Conservation (phyloP, 2,113 vertebrate species). For the Pyxicephalus adspersus region DNA sequence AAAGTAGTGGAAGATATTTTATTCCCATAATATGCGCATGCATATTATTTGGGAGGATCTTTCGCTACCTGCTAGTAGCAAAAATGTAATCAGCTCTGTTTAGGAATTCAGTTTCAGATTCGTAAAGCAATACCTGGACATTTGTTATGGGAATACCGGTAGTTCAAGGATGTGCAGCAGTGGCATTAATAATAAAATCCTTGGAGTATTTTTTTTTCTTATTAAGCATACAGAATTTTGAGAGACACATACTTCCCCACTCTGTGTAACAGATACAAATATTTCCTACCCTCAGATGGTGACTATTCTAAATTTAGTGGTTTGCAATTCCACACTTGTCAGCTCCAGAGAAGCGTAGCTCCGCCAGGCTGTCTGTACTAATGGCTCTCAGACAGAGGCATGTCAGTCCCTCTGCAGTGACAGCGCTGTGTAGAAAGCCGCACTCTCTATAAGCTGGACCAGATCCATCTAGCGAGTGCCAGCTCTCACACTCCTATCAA, state of each 20-base stretch:
- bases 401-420: conserved; percentile 51
- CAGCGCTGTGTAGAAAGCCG: conserved; percentile 18
- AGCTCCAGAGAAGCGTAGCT: conserved; percentile 18
- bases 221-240: neutral
- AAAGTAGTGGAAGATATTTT: no score
- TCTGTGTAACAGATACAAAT: neutral
- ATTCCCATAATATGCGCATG: no score
- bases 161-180: no score
- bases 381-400: conserved; percentile 48
- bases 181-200: no score
- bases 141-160: no score
- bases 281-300: neutral
- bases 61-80: no score
- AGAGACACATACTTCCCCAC: neutral
- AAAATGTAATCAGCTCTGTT: no score
- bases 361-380: conserved; percentile 34
- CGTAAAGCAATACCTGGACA: no score
- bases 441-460: conserved; percentile 16
- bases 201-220: no score
- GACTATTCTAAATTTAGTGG: conserved; percentile 41
- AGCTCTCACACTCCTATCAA: neutral
- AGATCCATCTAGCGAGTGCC: conserved; percentile 44
- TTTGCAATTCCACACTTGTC: conserved; percentile 38
- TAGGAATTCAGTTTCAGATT: no score
- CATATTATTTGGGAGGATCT: no score